Evolutionary conservation across 2,113 vertebrate genomes (phyloP).

Genomic region (Pipa parva): DNA sequence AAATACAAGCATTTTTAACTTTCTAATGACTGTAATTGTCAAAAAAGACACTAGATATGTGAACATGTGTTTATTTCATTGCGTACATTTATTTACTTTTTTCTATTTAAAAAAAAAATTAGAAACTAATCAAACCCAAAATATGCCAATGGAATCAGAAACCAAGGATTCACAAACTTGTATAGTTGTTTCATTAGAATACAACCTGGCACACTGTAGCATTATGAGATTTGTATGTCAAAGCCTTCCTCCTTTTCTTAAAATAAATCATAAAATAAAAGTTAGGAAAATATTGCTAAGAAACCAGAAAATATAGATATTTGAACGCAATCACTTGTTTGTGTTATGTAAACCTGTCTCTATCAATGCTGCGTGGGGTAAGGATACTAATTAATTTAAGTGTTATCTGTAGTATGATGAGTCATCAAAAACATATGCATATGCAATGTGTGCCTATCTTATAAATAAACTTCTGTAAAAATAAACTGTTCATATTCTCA

Average conservation of each 20-base stretch:
- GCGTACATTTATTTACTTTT: too few species aligned
- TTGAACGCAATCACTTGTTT: conserved; percentile 6
- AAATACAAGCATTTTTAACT: too few species aligned
- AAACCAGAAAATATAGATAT: conserved; percentile 6
- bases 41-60: too few species aligned
- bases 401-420: conserved; percentile 8
- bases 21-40: too few species aligned
- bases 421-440: conserved; percentile 29
- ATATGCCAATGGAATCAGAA: too few species aligned
- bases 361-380: conserved; percentile 24
- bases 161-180: too few species aligned
- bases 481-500: conserved; percentile 15
- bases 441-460: conserved; percentile 27
- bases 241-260: not conserved
- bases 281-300: not conserved
- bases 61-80: too few species aligned
- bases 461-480: conserved; percentile 20
- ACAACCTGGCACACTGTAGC: too few species aligned
- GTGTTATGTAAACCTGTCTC: conserved; percentile 18
- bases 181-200: too few species aligned
- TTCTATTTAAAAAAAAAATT: too few species aligned
- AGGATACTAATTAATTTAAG: conserved; percentile 28
- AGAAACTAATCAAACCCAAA: too few species aligned
- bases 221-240: not conserved
- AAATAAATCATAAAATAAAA: not conserved